Evolutionary conservation across 2,113 vertebrate genomes (phyloP).

Genomic region (Grallaria varia): DNA sequence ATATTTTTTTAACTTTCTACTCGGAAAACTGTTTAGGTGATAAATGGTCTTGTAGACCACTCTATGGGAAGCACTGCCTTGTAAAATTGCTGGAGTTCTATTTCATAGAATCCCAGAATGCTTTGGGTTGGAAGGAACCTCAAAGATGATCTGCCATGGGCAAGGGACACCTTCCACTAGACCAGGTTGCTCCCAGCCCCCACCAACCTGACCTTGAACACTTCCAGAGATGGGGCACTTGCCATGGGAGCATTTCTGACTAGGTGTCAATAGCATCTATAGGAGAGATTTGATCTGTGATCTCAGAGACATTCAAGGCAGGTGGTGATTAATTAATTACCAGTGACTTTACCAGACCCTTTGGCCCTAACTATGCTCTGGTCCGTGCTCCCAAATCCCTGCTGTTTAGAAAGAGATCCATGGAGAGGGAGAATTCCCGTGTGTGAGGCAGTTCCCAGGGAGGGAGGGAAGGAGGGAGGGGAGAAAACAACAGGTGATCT

Average conservation of each 20-base stretch:
- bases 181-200: neutral
- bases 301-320: neutral
- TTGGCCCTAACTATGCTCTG: neutral
- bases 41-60: neutral
- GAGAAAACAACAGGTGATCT: slow-evolving; percentile 65
- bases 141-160: neutral
- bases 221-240: neutral
- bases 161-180: neutral
- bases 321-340: neutral
- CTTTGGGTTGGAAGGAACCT: neutral
- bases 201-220: neutral
- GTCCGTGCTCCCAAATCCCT: neutral
- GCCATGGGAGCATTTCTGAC: neutral
- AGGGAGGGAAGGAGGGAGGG: slow-evolving; percentile 61
- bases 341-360: neutral
- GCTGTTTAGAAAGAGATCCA: slow-evolving; percentile 6
- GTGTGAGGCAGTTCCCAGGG: slow-evolving; percentile 38
- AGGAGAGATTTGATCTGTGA: neutral
- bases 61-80: neutral
- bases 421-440: neutral
- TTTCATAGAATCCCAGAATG: neutral
- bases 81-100: neutral
- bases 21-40: neutral
- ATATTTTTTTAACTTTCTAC: neutral
- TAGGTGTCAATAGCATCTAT: neutral